Base-by-base conservation (phyloP, 2,888 invertebrate genomes). In the Orthosia gracilis region DNA sequence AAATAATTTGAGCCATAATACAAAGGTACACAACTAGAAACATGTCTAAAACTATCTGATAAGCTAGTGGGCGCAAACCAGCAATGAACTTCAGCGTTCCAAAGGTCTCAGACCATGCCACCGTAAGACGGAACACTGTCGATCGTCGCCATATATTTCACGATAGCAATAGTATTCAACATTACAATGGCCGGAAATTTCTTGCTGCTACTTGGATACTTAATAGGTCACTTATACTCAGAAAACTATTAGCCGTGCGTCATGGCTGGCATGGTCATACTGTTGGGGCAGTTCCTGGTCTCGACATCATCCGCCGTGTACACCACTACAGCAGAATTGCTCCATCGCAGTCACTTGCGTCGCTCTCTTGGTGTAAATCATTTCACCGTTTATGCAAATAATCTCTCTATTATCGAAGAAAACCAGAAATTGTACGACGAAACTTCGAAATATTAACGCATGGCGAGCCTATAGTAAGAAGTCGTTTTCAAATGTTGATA, bases 371-470 rank as follows among this genome's bases (percentile, higher is more conserved):
- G 58, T 54, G 73, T 87, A 11, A 91, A 90, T 76, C 79, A 84
- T 47, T 91, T 83, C 69, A 91, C 91, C 63, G 76, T 90, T 7
- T 50, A 90, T 11, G 88, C 91, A 40, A 92, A 91, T 73, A 73
- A 93, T 18, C 84, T 92, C 49, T 84, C 86, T 5, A 84, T 92
- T 11, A 87, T 92, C 18, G 91, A 90, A 15, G 90, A 92, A 81
- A 91, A 90, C 80, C 83, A 90, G 52, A 88, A 91, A 15, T 13
- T 21, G 73, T 74, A 80, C 74, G 26, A 74, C 76, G 50, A 73
- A 75, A 47, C 70, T 87, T 26, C 31, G 72, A 62, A 55, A 71
- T 31, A 67, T 62, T 57, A 64, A 70, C 62, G 54, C 12, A 71
- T 76, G 71, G 17, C 61, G 23, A 64, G 64, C 45, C 26, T 40